Conservation (phyloP, 2,797 vertebrate genomes). For the Clarias laeviceps region DNA sequence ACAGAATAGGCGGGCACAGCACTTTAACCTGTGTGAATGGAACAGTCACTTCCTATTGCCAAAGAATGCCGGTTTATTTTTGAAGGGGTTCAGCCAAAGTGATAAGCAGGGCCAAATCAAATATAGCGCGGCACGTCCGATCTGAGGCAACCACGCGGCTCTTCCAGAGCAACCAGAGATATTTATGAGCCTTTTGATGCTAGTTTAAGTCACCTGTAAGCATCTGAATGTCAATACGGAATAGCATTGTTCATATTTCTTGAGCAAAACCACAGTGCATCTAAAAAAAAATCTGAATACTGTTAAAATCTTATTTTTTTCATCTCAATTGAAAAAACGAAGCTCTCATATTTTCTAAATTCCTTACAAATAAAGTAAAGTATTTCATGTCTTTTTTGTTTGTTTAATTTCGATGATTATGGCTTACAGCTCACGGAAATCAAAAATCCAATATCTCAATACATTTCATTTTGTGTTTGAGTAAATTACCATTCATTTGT, state of each 20-base stretch:
- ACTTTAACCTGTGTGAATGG: neutral
- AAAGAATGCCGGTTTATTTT: conserved; percentile 12
- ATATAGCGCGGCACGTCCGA: neutral
- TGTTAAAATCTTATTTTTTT: too few relatives aligned
- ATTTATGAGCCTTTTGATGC: neutral
- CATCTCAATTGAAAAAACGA: too few relatives aligned
- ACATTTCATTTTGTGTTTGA: too few relatives aligned
- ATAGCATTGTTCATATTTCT: neutral
- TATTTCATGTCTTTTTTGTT: too few relatives aligned
- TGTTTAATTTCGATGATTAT: too few relatives aligned
- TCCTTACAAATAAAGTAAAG: too few relatives aligned
- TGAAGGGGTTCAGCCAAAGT: neutral
- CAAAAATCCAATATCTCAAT: too few relatives aligned
- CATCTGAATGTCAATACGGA: neutral
- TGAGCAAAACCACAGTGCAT: neutral
- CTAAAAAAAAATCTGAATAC: too few relatives aligned
- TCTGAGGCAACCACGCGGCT: neutral
- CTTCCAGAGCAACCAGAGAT: neutral
- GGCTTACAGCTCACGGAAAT: too few relatives aligned
- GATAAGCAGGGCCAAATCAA: conserved; percentile 19
- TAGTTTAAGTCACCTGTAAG: neutral
- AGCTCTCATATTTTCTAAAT: too few relatives aligned
- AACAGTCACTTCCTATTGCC: neutral
- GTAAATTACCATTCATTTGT: too few relatives aligned
- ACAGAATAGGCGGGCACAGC: neutral